These are phyloP conservation scores for Atlantisia rogersi DNA, from an alignment of 2,113 vertebrate genomes.

Conservation along the genomic window DNA sequence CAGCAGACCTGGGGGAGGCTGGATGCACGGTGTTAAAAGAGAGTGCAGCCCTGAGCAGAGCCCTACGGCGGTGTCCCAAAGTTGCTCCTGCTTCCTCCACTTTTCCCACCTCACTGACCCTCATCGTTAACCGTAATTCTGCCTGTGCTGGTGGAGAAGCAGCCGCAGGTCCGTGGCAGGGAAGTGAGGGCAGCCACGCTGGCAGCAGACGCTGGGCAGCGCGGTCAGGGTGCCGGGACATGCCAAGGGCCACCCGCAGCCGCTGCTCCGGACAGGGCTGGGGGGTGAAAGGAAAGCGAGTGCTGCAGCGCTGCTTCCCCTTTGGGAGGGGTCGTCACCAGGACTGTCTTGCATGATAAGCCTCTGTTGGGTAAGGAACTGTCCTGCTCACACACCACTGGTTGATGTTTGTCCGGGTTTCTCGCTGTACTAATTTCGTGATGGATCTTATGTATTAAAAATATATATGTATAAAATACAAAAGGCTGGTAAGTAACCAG, in stretches of 20 bases:
- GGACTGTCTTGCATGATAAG: background rate
- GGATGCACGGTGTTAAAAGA: background rate
- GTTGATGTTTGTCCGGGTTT: slow-evolving; percentile 71
- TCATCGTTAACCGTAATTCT: accelerated
- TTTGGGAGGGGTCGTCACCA: background rate
- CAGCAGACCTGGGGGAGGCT: accelerated
- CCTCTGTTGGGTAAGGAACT: slow-evolving; percentile 1
- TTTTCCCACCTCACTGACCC: background rate
- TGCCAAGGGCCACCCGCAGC: background rate
- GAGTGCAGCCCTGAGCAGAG: background rate
- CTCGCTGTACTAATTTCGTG: slow-evolving; percentile 76
- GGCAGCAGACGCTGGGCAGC: background rate
- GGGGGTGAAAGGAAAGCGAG: accelerated
- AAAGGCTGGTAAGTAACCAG: slow-evolving; percentile 69
- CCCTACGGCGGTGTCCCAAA: accelerated
- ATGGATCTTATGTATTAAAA: slow-evolving; percentile 81
- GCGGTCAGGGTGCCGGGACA: background rate
- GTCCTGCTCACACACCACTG: slow-evolving; percentile 62
- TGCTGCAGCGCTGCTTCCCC: accelerated
- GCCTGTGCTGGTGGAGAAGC: background rate
- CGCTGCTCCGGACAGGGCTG: background rate
- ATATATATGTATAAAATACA: slow-evolving; percentile 76
- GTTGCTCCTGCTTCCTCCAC: background rate
- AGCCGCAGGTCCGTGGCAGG: background rate
- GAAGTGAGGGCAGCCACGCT: background rate